Percentiles rank a stretch among this genome's conserved stretches.
Conservation (phyloP, 1,140 invertebrate genomes). For the Caenorhabditis elegans region WBcel235 BX284603.4:8483501-8484000, state of each 20-base stretch:
- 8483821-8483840: no score
- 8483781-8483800: no score
- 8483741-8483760: neutral
- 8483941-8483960: no score
- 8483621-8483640: neutral
- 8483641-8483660: neutral
- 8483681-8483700: neutral
- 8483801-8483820: no score
- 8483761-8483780: neutral
- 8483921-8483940: no score
- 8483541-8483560: neutral
- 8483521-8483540: neutral
- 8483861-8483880: no score
- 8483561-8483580: neutral
- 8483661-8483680: neutral
- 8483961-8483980: no score
- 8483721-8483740: neutral
- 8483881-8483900: no score
- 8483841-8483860: no score
- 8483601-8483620: slow-evolving; percentile 6
- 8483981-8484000: no score
- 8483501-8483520: neutral
- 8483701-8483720: neutral
- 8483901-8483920: no score
- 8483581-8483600: slow-evolving; percentile 16